Conservation (phyloP, 2,797 vertebrate species). For the Malacoctenus gilli region DNA sequence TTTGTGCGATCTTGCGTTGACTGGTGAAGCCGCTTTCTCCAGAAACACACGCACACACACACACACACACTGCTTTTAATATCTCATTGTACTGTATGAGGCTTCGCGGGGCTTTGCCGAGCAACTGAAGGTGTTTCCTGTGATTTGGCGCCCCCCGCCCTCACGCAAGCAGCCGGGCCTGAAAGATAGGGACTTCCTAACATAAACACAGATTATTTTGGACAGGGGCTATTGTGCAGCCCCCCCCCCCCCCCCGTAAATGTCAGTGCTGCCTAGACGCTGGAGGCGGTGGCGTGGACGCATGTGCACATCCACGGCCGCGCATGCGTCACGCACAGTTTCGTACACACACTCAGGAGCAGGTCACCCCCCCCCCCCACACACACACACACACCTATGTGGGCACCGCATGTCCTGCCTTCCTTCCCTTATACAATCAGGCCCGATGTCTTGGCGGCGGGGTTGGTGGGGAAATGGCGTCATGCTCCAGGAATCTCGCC, state of each 20-base stretch:
- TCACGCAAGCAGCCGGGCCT: conserved; percentile 68
- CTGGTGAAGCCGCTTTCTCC: conserved; percentile 46
- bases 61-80: conserved; percentile 77
- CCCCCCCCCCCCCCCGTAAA: no score
- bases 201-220: conserved; percentile 78
- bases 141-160: conserved; percentile 71
- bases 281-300: conserved; percentile 14
- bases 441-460: conserved; percentile 24
- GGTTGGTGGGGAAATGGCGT: conserved; percentile 51
- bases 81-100: conserved; percentile 74
- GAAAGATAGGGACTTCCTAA: conserved; percentile 79
- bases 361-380: no score
- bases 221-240: conserved; percentile 68
- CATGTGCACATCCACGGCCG: conserved; percentile 18
- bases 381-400: no score
- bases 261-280: conserved; percentile 59
- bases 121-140: conserved; percentile 84
- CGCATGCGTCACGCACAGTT: conserved; percentile 9
- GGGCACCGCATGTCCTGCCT: conserved; percentile 28
- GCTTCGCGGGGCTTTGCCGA: conserved; percentile 50
- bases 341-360: no score
- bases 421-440: conserved; percentile 46
- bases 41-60: conserved; percentile 37
- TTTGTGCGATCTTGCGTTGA: conserved; percentile 41
- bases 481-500: conserved; percentile 61